phyloP scores from a whole-genome alignment of 2,797 vertebrate genomes.

The Sandelia bainsii region DNA sequence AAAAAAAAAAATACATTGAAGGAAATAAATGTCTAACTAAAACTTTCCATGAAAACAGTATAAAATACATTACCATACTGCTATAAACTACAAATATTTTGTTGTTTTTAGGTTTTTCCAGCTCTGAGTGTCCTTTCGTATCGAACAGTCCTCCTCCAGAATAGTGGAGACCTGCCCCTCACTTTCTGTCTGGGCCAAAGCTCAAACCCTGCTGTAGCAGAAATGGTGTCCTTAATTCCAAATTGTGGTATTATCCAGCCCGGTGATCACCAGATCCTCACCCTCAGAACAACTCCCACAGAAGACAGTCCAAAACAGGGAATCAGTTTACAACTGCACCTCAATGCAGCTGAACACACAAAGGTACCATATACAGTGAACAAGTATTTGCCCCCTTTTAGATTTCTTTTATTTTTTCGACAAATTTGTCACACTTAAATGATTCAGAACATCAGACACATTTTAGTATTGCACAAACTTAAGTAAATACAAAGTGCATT shows the following conservation, averaged over 20 bases:
- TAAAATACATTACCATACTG: neutral
- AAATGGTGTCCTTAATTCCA: slow-evolving; percentile 83
- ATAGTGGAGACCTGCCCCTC: slow-evolving; percentile 84
- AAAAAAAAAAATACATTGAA: too few species aligned
- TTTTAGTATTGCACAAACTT: too few species aligned
- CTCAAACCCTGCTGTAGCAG: slow-evolving; percentile 40
- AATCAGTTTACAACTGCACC: slow-evolving; percentile 83
- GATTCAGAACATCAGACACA: too few species aligned
- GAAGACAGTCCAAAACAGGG: slow-evolving; percentile 73
- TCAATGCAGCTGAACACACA: slow-evolving; percentile 87
- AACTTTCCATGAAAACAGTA: neutral
- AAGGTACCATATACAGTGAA: slow-evolving; percentile 81
- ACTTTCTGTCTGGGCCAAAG: slow-evolving; percentile 84
- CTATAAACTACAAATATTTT: neutral
- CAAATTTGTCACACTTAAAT: too few species aligned
- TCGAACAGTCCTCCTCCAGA: slow-evolving; percentile 87
- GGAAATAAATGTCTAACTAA: neutral
- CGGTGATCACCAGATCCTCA: slow-evolving; percentile 88
- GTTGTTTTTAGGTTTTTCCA: slow-evolving; percentile 86
- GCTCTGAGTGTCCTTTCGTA: slow-evolving; percentile 79
- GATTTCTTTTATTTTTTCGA: too few species aligned
- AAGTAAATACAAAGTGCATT: too few species aligned
- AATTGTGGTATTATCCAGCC: slow-evolving; percentile 85
- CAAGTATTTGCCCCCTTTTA: too few species aligned
- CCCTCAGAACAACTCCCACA: slow-evolving; percentile 83